phyloP scores from a whole-genome alignment of 2,113 vertebrate genomes.

The Oxyura jamaicensis region DNA sequence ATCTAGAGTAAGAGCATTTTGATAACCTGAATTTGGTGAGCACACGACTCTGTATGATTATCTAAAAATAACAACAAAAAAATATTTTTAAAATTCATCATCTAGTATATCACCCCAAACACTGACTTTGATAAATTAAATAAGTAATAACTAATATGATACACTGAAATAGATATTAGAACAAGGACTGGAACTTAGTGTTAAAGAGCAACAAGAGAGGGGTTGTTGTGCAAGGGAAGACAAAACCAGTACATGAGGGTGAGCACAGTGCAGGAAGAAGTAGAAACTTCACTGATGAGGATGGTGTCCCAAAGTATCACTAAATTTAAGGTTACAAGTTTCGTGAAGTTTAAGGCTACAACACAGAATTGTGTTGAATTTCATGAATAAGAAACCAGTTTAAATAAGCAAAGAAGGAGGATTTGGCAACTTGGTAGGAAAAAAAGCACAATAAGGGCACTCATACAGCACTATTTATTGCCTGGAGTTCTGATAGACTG shows the following conservation, averaged over 20 bases:
- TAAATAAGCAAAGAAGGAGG: background rate
- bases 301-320: background rate
- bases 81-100: background rate
- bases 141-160: background rate
- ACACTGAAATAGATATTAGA: background rate
- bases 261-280: background rate
- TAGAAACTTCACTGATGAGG: background rate
- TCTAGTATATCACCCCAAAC: background rate
- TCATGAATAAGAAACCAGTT: background rate
- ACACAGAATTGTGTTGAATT: background rate
- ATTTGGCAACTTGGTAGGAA: background rate
- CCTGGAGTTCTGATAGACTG: background rate
- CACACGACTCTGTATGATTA: background rate
- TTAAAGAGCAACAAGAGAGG: background rate
- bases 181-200: background rate
- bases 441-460: background rate
- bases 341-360: background rate
- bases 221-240: background rate
- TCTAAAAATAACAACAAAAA: background rate
- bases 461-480: background rate
- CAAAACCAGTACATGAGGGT: background rate
- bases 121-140: background rate
- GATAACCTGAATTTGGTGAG: background rate
- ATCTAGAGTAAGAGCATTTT: background rate
- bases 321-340: background rate